Conservation (phyloP, 2,113 vertebrate genomes). For the Nesogale talazaci region DNA sequence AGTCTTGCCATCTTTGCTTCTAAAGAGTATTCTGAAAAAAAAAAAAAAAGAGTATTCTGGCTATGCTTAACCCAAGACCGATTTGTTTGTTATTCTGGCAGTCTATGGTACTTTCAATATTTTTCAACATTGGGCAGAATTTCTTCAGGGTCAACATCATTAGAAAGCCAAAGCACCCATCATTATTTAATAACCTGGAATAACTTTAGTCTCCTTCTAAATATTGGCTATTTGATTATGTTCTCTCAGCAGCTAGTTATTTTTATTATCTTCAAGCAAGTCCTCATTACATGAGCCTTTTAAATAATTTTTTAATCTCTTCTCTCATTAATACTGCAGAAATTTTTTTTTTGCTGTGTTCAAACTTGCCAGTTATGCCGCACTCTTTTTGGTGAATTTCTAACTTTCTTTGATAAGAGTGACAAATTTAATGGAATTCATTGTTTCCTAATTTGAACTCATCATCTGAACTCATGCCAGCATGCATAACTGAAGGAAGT, state of each 20-base stretch:
- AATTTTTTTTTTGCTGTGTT: neutral
- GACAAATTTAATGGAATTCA: constrained; percentile 7
- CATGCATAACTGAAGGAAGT: neutral
- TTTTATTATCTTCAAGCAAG: constrained; percentile 31
- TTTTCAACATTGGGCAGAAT: too few species aligned
- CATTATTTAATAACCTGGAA: neutral
- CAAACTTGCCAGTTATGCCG: neutral
- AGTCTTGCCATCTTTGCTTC: too few species aligned
- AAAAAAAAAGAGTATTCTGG: too few species aligned
- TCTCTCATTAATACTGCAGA: neutral
- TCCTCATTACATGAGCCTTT: constrained; percentile 26
- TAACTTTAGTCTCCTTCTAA: constrained; percentile 9
- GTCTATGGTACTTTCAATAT: too few species aligned
- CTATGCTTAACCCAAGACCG: too few species aligned
- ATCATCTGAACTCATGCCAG: neutral
- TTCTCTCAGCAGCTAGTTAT: neutral
- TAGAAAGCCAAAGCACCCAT: neutral
- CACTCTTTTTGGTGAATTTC: neutral
- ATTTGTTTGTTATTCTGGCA: too few species aligned
- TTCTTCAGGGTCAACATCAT: neutral
- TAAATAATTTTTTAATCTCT: neutral
- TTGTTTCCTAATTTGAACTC: neutral
- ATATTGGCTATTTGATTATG: constrained; percentile 27
- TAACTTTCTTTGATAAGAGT: neutral
- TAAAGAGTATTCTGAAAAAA: too few species aligned